Conservation (phyloP, 2,888 invertebrate species). For the Drosophila cracens region DNA sequence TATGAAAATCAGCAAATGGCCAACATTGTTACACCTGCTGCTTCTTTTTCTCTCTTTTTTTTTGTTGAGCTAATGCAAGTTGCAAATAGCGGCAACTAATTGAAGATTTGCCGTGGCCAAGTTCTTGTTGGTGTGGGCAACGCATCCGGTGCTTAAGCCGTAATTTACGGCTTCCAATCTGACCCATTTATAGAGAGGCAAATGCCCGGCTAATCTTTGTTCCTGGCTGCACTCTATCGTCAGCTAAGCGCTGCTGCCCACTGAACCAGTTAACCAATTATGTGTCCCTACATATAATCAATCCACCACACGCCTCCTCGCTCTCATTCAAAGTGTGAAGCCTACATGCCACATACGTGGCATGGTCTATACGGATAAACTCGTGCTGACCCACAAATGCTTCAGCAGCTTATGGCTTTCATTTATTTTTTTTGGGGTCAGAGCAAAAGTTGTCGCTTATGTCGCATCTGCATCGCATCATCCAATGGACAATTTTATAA, state of each 20-base stretch:
- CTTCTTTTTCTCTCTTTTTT: neutral
- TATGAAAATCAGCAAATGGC: constrained; percentile 65
- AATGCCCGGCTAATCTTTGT: constrained; percentile 33
- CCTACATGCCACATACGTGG: neutral
- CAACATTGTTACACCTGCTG: constrained; percentile 52
- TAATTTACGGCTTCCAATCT: constrained; percentile 62
- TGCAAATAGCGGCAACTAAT: constrained; percentile 46
- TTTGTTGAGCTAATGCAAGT: constrained; percentile 38
- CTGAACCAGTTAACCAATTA: constrained; percentile 58
- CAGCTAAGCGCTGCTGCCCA: constrained; percentile 20
- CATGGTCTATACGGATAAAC: constrained; percentile 13
- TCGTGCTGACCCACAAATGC: constrained; percentile 69
- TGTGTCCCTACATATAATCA: constrained; percentile 13
- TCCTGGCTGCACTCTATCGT: constrained; percentile 10
- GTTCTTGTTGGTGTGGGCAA: constrained; percentile 8
- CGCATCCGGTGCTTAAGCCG: constrained; percentile 25
- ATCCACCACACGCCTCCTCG: neutral
- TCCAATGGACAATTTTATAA: constrained; percentile 56
- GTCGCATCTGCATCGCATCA: constrained; percentile 49
- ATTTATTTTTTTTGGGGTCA: constrained; percentile 57
- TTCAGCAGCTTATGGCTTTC: constrained; percentile 69
- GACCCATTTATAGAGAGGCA: constrained; percentile 51
- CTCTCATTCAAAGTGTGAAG: neutral
- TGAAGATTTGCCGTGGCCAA: constrained; percentile 48
- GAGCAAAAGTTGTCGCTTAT: constrained; percentile 50